Evolutionary conservation across 2,888 invertebrate genomes (phyloP), one percentile per base, ranked within the genome.

Genomic region (Thymelicus sylvestris): DNA sequence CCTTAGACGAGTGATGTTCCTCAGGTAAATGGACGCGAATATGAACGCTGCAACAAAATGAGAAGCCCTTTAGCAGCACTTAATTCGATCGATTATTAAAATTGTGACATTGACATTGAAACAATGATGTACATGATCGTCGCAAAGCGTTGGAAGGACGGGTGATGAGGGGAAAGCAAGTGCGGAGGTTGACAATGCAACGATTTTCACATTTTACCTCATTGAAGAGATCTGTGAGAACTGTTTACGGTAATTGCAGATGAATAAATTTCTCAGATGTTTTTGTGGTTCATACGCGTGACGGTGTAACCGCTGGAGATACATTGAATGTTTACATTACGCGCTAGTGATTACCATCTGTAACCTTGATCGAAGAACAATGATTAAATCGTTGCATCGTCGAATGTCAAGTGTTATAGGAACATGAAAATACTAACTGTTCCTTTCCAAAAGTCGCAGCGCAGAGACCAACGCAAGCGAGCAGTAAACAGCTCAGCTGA

Each of bases 1-100:
- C 93, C 78, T 94, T 93, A 0, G 91, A 82, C 8, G 89, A 87
- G 75, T 93, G 91, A 76, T 93, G 91, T 69, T 88, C 80, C 77
- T 94, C 94, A 75, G 95, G 94, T 81, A 95, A 86, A 78, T 95
- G 95, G 39, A 95, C 92, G 74, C 94, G 90, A 79, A 95, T 95
- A 79, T 95, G 95, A 67, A 95, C 94, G 81, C 95, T 95, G 89
- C 24, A 92, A 94, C 82, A 83, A 83, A 79, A 74, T 74, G 68
- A 77, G 74, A 6, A 66, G 41, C 44, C 44, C 13, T 66, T 44
- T 57, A 66, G 48, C 41, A 48, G 48, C 41, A 59, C 50, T 64
- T 19, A 10, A 41, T 50, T 63, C 47, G 71, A 71, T 47, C 38
- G 69, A 61, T 44, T 12, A 47, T 72, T 48, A 59, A 71, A 66